phyloP scores from a whole-genome alignment of 1,140 invertebrate genomes.

The Papilio helenus region DNA sequence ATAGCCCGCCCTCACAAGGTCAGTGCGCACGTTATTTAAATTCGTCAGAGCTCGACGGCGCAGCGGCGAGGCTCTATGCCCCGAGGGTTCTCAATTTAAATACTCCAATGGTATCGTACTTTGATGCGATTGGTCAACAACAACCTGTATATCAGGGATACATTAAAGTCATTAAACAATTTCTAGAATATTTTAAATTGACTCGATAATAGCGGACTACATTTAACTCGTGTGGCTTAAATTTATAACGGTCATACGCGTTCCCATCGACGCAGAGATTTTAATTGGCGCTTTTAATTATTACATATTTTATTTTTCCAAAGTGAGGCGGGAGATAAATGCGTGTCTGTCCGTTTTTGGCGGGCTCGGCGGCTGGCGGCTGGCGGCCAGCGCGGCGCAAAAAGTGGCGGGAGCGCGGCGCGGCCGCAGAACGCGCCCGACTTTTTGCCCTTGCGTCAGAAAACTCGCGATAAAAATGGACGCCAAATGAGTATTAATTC shows the following conservation, averaged over 20 bases:
- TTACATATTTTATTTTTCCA: slow-evolving; percentile 52
- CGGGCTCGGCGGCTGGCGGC: slow-evolving; percentile 46
- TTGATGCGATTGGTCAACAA: slow-evolving; percentile 54
- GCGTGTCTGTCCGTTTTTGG: slow-evolving; percentile 64
- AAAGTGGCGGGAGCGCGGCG: slow-evolving; percentile 46
- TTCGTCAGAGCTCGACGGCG: slow-evolving; percentile 26
- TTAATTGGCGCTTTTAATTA: slow-evolving; percentile 48
- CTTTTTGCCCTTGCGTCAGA: slow-evolving; percentile 69
- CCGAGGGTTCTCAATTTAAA: slow-evolving; percentile 62
- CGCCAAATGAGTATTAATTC: slow-evolving; percentile 81
- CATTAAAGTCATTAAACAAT: background rate
- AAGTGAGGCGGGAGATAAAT: slow-evolving; percentile 46
- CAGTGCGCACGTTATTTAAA: slow-evolving; percentile 49
- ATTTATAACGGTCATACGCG: slow-evolving; percentile 3
- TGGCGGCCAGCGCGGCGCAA: slow-evolving; percentile 43
- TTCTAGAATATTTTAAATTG: background rate
- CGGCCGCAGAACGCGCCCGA: slow-evolving; percentile 60
- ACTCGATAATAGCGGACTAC: background rate
- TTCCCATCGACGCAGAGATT: slow-evolving; percentile 8
- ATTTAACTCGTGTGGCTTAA: slow-evolving; percentile 38
- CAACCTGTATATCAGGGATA: slow-evolving; percentile 33
- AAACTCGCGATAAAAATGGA: slow-evolving; percentile 74
- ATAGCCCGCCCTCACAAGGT: slow-evolving; percentile 41
- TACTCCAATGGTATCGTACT: slow-evolving; percentile 56
- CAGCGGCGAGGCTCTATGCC: slow-evolving; percentile 29